A percentile compares a stretch with the other conserved stretches of the same genome.
These are phyloP conservation scores for Mastigias papua DNA, from an alignment of 30 jellyfish, hydroid and myxozoan genomes.

Conservation along the genomic window DNA sequence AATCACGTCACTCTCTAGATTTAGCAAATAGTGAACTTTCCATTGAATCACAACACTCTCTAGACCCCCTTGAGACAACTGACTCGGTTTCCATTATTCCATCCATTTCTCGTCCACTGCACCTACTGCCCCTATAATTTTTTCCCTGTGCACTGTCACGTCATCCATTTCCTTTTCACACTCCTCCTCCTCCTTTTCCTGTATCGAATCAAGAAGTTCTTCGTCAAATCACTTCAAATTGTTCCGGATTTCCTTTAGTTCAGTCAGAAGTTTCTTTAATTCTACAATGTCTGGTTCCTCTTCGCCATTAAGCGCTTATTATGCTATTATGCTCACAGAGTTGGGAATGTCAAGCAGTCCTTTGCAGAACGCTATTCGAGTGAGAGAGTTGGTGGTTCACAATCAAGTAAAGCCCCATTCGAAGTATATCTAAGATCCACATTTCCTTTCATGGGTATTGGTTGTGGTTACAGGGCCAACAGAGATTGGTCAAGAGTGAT, in stretches of 20 bases:
- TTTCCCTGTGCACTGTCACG: background rate
- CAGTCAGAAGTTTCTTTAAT: background rate
- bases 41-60: too few relatives aligned
- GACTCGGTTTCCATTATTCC: background rate
- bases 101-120: background rate
- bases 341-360: too few relatives aligned
- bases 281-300: background rate
- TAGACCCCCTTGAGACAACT: conserved; percentile 8
- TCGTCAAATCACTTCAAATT: background rate
- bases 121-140: background rate
- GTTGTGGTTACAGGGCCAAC: too few relatives aligned
- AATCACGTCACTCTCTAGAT: background rate
- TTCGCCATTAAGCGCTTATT: background rate
- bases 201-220: background rate
- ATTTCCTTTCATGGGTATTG: too few relatives aligned
- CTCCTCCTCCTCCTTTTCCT: background rate
- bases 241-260: conserved; percentile 3
- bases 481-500: too few relatives aligned
- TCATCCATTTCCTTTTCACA: conserved; percentile 16
- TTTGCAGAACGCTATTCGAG: too few relatives aligned
- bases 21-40: too few relatives aligned
- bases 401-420: too few relatives aligned
- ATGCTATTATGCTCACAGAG: too few relatives aligned
- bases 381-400: too few relatives aligned
- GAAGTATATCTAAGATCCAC: too few relatives aligned